A percentile compares a stretch with the other conserved stretches of the same genome.
phyloP scores from a whole-genome alignment of 2,113 vertebrate genomes.

The Heterochromis multidens region DNA sequence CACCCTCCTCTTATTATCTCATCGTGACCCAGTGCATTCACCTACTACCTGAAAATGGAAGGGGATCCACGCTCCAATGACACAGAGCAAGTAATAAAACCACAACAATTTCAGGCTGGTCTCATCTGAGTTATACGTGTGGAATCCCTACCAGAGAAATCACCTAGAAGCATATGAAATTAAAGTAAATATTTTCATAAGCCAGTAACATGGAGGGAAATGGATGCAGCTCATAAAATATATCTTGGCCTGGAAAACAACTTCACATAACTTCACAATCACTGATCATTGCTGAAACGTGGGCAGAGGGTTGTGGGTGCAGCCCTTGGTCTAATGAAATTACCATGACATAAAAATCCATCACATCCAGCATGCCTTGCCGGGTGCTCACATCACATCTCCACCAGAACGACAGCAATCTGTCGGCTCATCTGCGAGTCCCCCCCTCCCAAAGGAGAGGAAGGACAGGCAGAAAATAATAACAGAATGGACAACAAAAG shows the following conservation, averaged over 20 bases:
- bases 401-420: conserved; percentile 60
- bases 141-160: conserved; percentile 15
- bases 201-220: neutral
- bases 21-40: conserved; percentile 36
- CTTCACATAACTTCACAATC: conserved; percentile 15
- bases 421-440: conserved; percentile 64
- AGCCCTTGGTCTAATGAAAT: conserved; percentile 43
- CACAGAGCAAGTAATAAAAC: conserved; percentile 37
- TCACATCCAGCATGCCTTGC: conserved; percentile 28
- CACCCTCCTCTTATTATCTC: conserved; percentile 36
- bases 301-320: neutral
- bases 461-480: conserved; percentile 45
- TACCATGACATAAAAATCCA: conserved; percentile 53
- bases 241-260: conserved; percentile 1
- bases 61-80: conserved; percentile 19
- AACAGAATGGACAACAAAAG: conserved; percentile 58
- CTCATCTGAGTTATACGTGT: neutral
- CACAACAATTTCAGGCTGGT: neutral
- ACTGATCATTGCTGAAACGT: neutral
- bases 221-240: conserved; percentile 37
- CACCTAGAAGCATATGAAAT: conserved; percentile 29
- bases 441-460: conserved; percentile 14
- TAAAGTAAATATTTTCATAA: conserved; percentile 29
- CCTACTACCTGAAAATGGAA: conserved; percentile 29
- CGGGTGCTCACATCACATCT: conserved; percentile 8